Conservation (phyloP, 1,140 invertebrate genomes). For the Centruroides vittatus region DNA sequence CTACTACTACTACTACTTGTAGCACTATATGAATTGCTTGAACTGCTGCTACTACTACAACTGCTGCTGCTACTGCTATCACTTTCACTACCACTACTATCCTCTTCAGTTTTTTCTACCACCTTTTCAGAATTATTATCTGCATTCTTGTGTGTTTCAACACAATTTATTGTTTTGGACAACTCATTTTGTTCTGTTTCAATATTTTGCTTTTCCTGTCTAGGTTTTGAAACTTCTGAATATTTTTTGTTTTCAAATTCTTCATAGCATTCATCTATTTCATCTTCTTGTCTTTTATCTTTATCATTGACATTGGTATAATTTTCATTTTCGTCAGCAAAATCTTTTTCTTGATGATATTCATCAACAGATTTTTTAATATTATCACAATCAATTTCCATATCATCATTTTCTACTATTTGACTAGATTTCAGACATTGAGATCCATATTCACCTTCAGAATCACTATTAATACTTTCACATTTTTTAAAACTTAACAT, state of each 20-base stretch:
- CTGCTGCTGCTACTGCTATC: slow-evolving; percentile 3
- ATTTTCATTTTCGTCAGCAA: too few relatives aligned
- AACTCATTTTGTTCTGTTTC: background rate
- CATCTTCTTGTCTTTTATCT: too few relatives aligned
- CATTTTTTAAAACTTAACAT: too few relatives aligned
- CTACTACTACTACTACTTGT: background rate
- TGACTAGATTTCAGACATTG: too few relatives aligned
- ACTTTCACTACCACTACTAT: background rate
- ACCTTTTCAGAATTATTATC: background rate
- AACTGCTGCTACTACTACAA: background rate
- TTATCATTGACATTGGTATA: too few relatives aligned
- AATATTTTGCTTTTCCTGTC: background rate
- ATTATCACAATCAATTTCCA: too few relatives aligned
- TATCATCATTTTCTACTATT: too few relatives aligned
- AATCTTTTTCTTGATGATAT: too few relatives aligned
- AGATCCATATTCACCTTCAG: too few relatives aligned
- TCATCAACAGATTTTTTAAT: too few relatives aligned
- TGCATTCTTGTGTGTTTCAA: background rate
- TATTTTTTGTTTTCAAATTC: background rate
- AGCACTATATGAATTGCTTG: background rate
- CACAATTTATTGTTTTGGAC: background rate
- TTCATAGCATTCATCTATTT: too few relatives aligned
- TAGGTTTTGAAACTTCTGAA: background rate
- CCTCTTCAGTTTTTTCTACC: background rate
- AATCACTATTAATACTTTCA: too few relatives aligned